Conservation (phyloP, 2,797 vertebrate genomes). For the Bovichtus diacanthus region DNA sequence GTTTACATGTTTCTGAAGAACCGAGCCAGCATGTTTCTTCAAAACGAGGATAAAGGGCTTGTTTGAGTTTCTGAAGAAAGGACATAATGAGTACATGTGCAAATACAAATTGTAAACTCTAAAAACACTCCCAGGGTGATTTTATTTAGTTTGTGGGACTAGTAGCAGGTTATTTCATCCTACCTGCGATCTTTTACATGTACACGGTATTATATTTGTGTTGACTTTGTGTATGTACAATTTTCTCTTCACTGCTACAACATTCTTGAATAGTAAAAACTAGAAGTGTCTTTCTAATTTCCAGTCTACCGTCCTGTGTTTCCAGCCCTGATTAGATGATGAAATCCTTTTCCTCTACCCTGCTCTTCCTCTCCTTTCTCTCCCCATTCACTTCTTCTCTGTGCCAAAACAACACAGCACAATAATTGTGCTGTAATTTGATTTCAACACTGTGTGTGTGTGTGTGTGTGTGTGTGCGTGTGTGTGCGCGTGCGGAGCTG, state of each 20-base stretch:
- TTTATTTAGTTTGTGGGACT: background rate
- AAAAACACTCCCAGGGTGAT: background rate
- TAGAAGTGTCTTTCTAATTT: constrained; percentile 26
- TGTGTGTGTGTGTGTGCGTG: too few relatives aligned
- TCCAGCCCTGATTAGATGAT: constrained; percentile 45
- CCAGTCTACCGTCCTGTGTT: constrained; percentile 18
- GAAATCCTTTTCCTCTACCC: constrained; percentile 38
- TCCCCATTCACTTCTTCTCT: constrained; percentile 20
- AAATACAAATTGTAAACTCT: background rate
- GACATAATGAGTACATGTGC: background rate
- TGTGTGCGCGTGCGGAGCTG: constrained; percentile 51
- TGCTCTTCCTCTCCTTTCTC: constrained; percentile 9
- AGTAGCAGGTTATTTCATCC: background rate
- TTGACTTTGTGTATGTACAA: background rate
- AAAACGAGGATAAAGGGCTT: background rate
- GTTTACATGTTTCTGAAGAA: background rate
- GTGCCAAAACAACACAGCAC: constrained; percentile 69
- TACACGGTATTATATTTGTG: background rate
- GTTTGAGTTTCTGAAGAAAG: background rate
- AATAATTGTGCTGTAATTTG: too few relatives aligned
- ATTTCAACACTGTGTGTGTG: constrained; percentile 74
- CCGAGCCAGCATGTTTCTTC: background rate
- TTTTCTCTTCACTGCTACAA: background rate
- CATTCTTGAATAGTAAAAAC: constrained; percentile 7
- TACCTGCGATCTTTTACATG: background rate